Percentiles rank a stretch among this genome's conserved stretches.
Evolutionary conservation across 2,888 invertebrate genomes (phyloP).

Genomic region (Drosophila subquinaria): DNA sequence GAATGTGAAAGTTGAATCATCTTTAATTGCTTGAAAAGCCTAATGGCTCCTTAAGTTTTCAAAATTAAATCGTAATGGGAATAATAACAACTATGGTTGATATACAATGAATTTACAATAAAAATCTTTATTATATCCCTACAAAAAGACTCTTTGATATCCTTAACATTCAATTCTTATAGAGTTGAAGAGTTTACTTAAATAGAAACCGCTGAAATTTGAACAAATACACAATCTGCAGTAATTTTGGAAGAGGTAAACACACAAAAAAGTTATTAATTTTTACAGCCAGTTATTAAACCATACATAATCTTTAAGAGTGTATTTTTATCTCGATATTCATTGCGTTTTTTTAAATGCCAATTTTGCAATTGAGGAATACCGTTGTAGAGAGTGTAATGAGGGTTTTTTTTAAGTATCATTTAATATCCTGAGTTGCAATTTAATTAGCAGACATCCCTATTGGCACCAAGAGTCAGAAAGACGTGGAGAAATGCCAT

Average conservation of each 20-base stretch:
- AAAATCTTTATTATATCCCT: not conserved
- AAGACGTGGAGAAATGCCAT: slow-evolving; percentile 23
- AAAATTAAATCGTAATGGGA: not conserved
- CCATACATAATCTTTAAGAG: not conserved
- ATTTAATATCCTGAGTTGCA: slow-evolving; percentile 45
- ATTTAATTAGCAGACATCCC: slow-evolving; percentile 66
- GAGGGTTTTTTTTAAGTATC: slow-evolving; percentile 32
- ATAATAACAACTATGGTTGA: not conserved
- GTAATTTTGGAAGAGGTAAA: not conserved
- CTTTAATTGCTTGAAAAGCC: not conserved
- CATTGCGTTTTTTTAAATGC: not conserved
- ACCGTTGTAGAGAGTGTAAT: slow-evolving; percentile 1
- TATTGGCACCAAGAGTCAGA: slow-evolving; percentile 49
- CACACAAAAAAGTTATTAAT: slow-evolving; percentile 1
- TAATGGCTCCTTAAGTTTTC: not conserved
- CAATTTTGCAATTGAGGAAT: not conserved
- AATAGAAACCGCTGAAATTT: not conserved
- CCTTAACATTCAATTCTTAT: not conserved
- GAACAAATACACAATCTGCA: not conserved
- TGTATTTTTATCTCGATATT: slow-evolving; percentile 5
- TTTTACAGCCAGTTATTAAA: slow-evolving; percentile 5
- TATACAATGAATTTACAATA: not conserved
- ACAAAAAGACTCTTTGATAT: not conserved
- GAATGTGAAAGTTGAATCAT: not conserved
- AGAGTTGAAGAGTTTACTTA: not conserved